These are phyloP conservation scores for Sympetrum striolatum DNA, from an alignment of 2,888 invertebrate species.

Conservation along the genomic window DNA sequence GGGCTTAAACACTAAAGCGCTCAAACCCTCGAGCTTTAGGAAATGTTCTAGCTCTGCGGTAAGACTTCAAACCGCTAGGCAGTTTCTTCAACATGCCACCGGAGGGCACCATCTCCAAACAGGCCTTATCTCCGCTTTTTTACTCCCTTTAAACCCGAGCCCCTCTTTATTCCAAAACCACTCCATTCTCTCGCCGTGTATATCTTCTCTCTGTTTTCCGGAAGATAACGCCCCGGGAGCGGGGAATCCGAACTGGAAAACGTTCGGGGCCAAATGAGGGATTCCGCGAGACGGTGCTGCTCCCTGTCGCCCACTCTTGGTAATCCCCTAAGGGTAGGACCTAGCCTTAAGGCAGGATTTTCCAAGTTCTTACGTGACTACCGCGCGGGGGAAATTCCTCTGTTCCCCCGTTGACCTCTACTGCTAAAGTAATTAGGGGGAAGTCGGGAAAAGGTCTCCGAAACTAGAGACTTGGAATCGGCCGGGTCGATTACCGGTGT, in stretches of 20 bases:
- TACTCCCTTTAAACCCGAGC: background rate
- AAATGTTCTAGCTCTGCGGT: constrained; percentile 38
- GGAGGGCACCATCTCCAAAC: constrained; percentile 22
- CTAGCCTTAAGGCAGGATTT: background rate
- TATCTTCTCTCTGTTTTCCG: background rate
- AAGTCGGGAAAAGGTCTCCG: background rate
- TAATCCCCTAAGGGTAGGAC: constrained; percentile 14
- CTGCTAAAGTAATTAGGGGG: background rate
- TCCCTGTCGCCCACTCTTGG: constrained; percentile 19
- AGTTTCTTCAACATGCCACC: constrained; percentile 30
- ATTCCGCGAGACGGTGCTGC: constrained; percentile 21
- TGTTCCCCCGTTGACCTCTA: background rate
- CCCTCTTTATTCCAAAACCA: background rate
- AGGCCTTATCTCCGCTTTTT: background rate
- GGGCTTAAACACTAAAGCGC: background rate
- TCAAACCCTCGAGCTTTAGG: constrained; percentile 14
- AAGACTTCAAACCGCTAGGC: constrained; percentile 1
- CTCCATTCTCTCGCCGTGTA: background rate
- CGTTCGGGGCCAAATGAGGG: constrained; percentile 37
- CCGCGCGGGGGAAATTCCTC: background rate
- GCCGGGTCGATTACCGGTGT: background rate
- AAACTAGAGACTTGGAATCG: background rate
- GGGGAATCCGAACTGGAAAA: background rate
- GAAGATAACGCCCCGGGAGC: background rate
- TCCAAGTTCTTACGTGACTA: constrained; percentile 3